phyloP scores from a whole-genome alignment of 2,113 vertebrate species.

The Nothobranchius kuhntae region DNA sequence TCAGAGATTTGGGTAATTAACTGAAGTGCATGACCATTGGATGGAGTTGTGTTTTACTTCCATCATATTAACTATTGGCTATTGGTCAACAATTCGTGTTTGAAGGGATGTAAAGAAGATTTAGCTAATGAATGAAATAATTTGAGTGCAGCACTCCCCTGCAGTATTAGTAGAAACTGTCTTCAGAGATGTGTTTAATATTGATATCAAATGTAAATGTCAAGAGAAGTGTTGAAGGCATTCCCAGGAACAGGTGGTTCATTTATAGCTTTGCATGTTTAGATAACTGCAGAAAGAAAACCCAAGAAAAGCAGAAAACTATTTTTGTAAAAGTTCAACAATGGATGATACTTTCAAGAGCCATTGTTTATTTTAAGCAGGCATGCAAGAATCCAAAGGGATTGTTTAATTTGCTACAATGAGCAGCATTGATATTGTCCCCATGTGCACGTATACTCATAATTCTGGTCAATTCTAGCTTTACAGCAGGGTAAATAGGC shows the following conservation, averaged over 20 bases:
- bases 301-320: conserved; percentile 15
- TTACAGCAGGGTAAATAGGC: conserved; percentile 48
- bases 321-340: conserved; percentile 23
- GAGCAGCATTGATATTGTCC: conserved; percentile 40
- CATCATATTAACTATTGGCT: conserved; percentile 57
- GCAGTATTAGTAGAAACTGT: conserved; percentile 58
- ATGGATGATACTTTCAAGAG: conserved; percentile 35
- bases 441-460: conserved; percentile 43
- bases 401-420: conserved; percentile 27
- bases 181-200: conserved; percentile 51
- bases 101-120: conserved; percentile 70
- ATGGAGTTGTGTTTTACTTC: conserved; percentile 44
- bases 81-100: conserved; percentile 69
- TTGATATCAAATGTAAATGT: conserved; percentile 54
- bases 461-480: conserved; percentile 29
- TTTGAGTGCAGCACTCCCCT: conserved; percentile 45
- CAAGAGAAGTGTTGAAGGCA: conserved; percentile 45
- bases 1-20: conserved; percentile 67
- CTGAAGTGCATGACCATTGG: conserved; percentile 58
- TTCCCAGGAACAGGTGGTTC: conserved; percentile 36
- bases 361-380: conserved; percentile 13
- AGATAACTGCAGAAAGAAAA: neutral
- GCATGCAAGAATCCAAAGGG: conserved; percentile 23
- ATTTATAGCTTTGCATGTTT: conserved; percentile 1
- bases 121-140: conserved; percentile 65